Conservation (phyloP, 2,113 vertebrate species). For the Martes martes region DNA sequence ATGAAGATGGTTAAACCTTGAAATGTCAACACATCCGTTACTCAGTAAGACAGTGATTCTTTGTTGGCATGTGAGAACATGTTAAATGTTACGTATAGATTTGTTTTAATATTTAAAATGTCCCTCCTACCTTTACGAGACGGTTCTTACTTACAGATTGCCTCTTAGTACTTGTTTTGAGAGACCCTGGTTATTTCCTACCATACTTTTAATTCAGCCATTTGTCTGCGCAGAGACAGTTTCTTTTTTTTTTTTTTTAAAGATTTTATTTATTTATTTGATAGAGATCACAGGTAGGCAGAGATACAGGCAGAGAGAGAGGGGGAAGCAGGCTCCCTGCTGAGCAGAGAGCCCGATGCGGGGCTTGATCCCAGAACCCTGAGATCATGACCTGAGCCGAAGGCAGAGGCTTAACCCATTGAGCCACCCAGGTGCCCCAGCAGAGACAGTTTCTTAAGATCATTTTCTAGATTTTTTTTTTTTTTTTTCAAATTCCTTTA, state of each 20-base stretch:
- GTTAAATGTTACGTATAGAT: neutral
- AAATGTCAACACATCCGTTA: neutral
- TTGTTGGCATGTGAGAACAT: neutral
- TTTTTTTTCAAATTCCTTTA: neutral
- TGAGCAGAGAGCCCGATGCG: too few relatives aligned
- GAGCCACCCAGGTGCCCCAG: neutral
- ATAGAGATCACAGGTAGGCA: too few relatives aligned
- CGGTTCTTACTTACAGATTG: neutral
- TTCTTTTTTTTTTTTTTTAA: neutral
- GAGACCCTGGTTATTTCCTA: neutral
- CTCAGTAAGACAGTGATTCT: neutral
- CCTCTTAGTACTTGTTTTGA: neutral
- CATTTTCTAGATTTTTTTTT: neutral
- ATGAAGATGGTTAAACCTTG: neutral
- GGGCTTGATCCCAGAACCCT: too few relatives aligned
- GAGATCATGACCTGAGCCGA: too few relatives aligned
- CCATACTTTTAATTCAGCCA: neutral
- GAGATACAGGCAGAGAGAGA: too few relatives aligned
- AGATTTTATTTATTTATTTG: too few relatives aligned
- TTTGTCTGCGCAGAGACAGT: conserved; percentile 6
- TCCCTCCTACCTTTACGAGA: neutral
- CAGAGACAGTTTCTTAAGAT: neutral
- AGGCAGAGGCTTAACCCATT: too few relatives aligned
- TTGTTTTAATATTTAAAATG: neutral
- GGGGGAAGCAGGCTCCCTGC: too few relatives aligned